Evolutionary conservation across 2,113 vertebrate genomes (phyloP), one percentile per base, ranked within the genome.

Genomic region (Perognathus longimembris): DNA sequence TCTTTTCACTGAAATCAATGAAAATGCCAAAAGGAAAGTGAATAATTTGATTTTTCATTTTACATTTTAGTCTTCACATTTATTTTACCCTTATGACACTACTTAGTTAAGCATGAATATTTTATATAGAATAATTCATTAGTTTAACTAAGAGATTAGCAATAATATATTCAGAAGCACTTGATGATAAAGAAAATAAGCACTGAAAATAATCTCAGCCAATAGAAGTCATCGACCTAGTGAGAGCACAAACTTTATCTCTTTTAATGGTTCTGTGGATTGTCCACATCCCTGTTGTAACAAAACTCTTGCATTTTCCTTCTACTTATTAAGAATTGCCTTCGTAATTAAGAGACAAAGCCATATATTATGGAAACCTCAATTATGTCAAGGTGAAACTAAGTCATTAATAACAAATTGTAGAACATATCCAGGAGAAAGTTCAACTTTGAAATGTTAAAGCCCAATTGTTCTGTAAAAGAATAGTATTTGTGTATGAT

Each of bases 111-210:
- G 24, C 36, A 73, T 92, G 26, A 86, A 63, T 80, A 79, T 92
- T 85, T 70, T 85, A 89, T 67, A 80, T 79, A 30, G 21, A 95
- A 90, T 91, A 91, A 89, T 80, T 94, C 30, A 96, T 78, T 75
- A 89, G 63, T 21, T 91, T 83, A 94, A 85, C 24, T 78, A 75
- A 86, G 28, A 89, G 61, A 91, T 86, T 88, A 85, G 67, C 5
- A 77, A 85, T 93, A 90, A 89, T 71, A 14, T 81, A 87, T 84
- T 82, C 73, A 81, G 30, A 28, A 86, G 21, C 12, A 78, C 28
- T 89, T 93, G 21, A 88, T 73, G 18, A 74, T 89, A 90, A 74
- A 88, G 54, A 81, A 91, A 89, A 83, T 38, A 28, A 36, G 20
- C 2, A 4, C 50, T 93, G 61, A 92, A 88, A 89, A 85, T 73